Evolutionary conservation across 1,140 invertebrate species (phyloP), one percentile per base, ranked within the genome.

Genomic region (Telenomus remus): DNA sequence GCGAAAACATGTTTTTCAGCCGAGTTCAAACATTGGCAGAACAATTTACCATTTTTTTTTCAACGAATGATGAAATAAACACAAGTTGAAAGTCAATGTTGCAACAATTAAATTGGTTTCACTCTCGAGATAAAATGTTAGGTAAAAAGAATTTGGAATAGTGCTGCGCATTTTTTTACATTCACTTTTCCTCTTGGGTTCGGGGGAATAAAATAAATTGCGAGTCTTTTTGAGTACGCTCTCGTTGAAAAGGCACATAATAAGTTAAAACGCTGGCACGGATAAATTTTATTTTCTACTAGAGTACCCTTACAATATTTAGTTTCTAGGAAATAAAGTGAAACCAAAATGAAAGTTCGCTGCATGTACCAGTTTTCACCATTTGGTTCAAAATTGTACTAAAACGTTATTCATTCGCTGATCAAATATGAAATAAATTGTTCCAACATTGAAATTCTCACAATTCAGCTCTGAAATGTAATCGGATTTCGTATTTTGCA

Each of bases 401-500:
- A 27, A 27, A 27, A 27, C n/a, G 19, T 27, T 27, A 3, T 27
- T 6, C 2, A 27, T 27, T 27, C 19, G 19, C 19, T 27, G 19
- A 27, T 27, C 19, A 1, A 27, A 27, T 27, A 3, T 27, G 19
- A 27, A 27, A 27, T 6, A 27, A 27, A 27, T 27, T 27, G 19
- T 27, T 6, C 2, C 19, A 27, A 6, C 19, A 27, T 27, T 27
- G 19, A 27, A 27, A 27, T 27, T 27, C 6, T 27, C 19, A 27
- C 19, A 27, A 27, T 27, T 27, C 19, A 27, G 6, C 19, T 27
- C 19, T 3, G 19, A 27, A 27, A 3, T 27, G 1, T 6, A 27
- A 27, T 27, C 6, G 19, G 2, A 6, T 27, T 27, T 44, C 2
- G 11, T n/a, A n/a, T 49, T 64, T 64, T 59, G 76, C 12, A 91